Conservation (phyloP, 2,797 vertebrate genomes). For the Apogon talboti region DNA sequence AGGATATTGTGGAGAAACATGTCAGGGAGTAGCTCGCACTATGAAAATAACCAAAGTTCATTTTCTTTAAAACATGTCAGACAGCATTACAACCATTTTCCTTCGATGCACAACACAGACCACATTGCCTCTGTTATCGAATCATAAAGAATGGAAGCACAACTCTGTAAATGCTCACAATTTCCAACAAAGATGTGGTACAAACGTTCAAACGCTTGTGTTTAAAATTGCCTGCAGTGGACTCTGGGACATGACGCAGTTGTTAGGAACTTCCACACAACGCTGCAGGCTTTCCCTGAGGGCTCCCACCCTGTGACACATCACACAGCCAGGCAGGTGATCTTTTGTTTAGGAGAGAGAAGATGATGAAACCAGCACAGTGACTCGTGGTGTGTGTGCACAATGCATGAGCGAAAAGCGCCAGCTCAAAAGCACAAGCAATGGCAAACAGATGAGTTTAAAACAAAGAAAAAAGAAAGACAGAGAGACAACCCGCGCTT, state of each 20-base stretch:
- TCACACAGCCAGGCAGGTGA: slow-evolving; percentile 71
- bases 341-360: slow-evolving; percentile 64
- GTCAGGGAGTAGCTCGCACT: slow-evolving; percentile 29
- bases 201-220: slow-evolving; percentile 11
- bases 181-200: slow-evolving; percentile 1
- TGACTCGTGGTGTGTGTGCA: slow-evolving; percentile 1
- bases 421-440: slow-evolving; percentile 14
- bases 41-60: slow-evolving; percentile 50
- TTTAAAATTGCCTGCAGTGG: slow-evolving; percentile 12
- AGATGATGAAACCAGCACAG: slow-evolving; percentile 40
- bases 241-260: slow-evolving; percentile 36
- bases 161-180: neutral
- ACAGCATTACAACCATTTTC: slow-evolving; percentile 44
- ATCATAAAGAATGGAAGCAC: slow-evolving; percentile 3
- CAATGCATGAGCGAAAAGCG: slow-evolving; percentile 3
- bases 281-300: slow-evolving; percentile 45
- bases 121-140: slow-evolving; percentile 11
- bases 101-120: slow-evolving; percentile 1
- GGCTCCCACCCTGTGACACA: slow-evolving; percentile 61
- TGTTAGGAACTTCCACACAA: slow-evolving; percentile 38
- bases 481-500: slow-evolving; percentile 48
- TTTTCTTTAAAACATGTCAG: slow-evolving; percentile 55
- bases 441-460: slow-evolving; percentile 44
- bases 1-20: slow-evolving; percentile 42
- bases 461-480: slow-evolving; percentile 36